Base-by-base conservation (phyloP, 2,888 invertebrate species). In the Eugnorisma glareosa region DNA sequence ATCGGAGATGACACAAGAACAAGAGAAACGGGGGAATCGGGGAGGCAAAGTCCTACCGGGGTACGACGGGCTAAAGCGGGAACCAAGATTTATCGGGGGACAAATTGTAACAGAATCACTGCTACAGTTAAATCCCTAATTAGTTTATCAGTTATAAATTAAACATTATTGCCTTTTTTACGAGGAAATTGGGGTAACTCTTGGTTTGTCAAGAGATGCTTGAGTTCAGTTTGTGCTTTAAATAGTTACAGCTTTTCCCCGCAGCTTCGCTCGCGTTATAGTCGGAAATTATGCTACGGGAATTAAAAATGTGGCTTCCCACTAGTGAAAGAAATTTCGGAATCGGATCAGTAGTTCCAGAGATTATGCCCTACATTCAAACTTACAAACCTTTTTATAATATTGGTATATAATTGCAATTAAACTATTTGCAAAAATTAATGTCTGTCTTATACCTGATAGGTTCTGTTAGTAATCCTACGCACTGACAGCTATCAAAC, bases 31-130 rank as follows among this genome's bases (percentile, higher is more conserved):
- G 84, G 86, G 84, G 81, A 88, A 83, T 82, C 74, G 82, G 78
- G 84, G 77, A 81, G 83, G 84, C 81, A 81, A 86, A 86, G 83
- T 86, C 81, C 82, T 90, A 75, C 75, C 75, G 81, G 85, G 85
- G 74, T 78, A 81, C 88, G 87, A 83, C 81, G 79, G 87, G 83
- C 82, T 84, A 85, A 86, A 86, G 81, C 86, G 81, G 83, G 83
- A 79, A 81, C 87, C 79, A 82, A 89, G 90, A 92, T 92, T 91
- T 92, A 92, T 92, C 86, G 88, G 84, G 87, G 86, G 86, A 90
- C 88, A 82, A 91, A 90, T 87, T 90, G 90, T 91, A 88, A 89
- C 84, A 81, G 82, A 90, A 91, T 89, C 89, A 88, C 85, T 81
- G 86, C 79, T 84, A 85, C 83, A 84, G 83, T 82, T 83, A 84